These are phyloP conservation scores for Tetramorium parvispinum DNA, from an alignment of 1,140 invertebrate genomes.

Conservation along the genomic window DNA sequence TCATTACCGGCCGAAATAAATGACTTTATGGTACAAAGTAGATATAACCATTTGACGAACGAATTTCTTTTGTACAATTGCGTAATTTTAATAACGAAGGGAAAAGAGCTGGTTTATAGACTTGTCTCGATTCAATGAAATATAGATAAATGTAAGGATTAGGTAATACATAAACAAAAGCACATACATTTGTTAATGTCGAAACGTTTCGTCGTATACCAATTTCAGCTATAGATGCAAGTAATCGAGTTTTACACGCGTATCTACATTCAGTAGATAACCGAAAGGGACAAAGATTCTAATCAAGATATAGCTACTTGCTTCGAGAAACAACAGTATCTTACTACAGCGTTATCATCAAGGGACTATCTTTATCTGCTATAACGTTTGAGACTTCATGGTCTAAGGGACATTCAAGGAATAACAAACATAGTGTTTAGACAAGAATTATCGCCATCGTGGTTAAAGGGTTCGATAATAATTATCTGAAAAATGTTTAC, in stretches of 20 bases:
- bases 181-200: background rate
- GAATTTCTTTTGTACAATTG: slow-evolving; percentile 21
- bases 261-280: slow-evolving; percentile 49
- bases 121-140: background rate
- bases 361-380: slow-evolving; percentile 77
- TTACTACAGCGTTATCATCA: slow-evolving; percentile 72
- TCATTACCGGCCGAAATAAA: slow-evolving; percentile 71
- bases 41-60: slow-evolving; percentile 41
- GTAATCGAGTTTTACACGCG: slow-evolving; percentile 70
- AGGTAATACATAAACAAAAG: background rate
- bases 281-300: slow-evolving; percentile 69
- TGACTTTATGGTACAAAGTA: slow-evolving; percentile 58
- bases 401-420: slow-evolving; percentile 66
- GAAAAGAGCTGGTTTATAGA: slow-evolving; percentile 12
- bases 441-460: slow-evolving; percentile 23
- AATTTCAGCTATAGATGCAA: slow-evolving; percentile 32
- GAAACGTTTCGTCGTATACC: background rate
- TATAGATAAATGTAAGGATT: background rate
- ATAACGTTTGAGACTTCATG: slow-evolving; percentile 73
- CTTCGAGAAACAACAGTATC: slow-evolving; percentile 72
- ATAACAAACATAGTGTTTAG: slow-evolving; percentile 50
- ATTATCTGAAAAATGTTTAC: background rate
- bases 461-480: background rate
- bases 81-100: slow-evolving; percentile 26
- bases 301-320: slow-evolving; percentile 77